Evolutionary conservation across 2,888 invertebrate genomes (phyloP).

Genomic region (Sarcophaga variegata): DNA sequence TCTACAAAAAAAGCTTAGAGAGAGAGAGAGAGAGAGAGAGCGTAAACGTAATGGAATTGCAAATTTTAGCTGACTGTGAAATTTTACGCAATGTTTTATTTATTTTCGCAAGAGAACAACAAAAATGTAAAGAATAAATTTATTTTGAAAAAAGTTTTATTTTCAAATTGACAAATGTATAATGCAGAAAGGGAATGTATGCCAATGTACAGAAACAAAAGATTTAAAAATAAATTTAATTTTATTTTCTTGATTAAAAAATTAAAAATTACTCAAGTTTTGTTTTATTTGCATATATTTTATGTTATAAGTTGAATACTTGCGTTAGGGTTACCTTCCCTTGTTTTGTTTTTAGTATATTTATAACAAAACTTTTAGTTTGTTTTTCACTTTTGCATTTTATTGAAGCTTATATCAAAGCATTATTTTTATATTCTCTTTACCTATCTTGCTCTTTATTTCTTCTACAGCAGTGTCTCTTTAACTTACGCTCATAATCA

Average conservation of each 20-base stretch:
- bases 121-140: background rate
- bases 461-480: background rate
- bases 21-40: no score
- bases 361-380: background rate
- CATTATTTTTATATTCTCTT: background rate
- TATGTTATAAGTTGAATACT: background rate
- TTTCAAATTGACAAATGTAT: no score
- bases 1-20: slow-evolving; percentile 69
- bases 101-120: background rate
- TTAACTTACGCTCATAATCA: background rate
- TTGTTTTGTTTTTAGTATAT: background rate
- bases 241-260: background rate
- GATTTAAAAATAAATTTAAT: no score
- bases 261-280: background rate
- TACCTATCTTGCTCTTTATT: background rate
- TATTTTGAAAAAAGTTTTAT: background rate
- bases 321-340: background rate
- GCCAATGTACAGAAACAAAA: no score
- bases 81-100: background rate
- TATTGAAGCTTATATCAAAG: background rate
- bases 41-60: background rate
- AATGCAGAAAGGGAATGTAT: no score
- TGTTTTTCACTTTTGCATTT: background rate
- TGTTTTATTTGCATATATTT: background rate
- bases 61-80: slow-evolving; percentile 39